These are phyloP conservation scores for Drosophila serrata DNA, from an alignment of 1,140 invertebrate species.

Conservation along the genomic window DNA sequence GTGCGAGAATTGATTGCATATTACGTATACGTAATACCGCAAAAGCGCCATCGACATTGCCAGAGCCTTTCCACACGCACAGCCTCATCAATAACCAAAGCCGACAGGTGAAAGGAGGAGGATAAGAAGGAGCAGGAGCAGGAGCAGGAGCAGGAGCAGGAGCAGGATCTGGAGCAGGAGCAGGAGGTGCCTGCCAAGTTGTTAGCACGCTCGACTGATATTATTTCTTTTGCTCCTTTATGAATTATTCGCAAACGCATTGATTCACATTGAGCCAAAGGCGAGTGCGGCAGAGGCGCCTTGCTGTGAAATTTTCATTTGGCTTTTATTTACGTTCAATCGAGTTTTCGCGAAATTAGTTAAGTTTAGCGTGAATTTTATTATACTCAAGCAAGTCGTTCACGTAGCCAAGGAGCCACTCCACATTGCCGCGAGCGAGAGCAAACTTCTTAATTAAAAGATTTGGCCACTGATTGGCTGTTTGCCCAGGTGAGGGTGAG, in stretches of 20 bases:
- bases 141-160: neutral
- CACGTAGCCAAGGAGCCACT: constrained; percentile 4
- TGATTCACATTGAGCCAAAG: constrained; percentile 45
- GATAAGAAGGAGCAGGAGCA: neutral
- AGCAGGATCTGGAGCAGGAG: neutral
- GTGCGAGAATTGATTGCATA: constrained; percentile 47
- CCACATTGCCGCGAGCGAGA: constrained; percentile 5
- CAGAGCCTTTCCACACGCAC: constrained; percentile 16
- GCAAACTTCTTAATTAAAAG: constrained; percentile 69
- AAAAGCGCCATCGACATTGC: constrained; percentile 16
- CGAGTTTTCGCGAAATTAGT: constrained; percentile 67
- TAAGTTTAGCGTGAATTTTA: constrained; percentile 67
- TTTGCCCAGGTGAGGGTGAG: constrained; percentile 13
- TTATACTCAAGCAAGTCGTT: constrained; percentile 25
- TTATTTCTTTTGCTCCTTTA: constrained; percentile 58
- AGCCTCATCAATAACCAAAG: constrained; percentile 49
- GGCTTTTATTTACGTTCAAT: constrained; percentile 65
- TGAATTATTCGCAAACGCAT: constrained; percentile 60
- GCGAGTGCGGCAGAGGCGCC: constrained; percentile 21
- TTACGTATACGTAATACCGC: constrained; percentile 50
- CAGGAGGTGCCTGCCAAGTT: constrained; percentile 25
- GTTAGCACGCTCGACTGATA: constrained; percentile 60
- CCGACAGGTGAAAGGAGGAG: constrained; percentile 13
- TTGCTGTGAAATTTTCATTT: constrained; percentile 63
- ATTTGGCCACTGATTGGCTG: constrained; percentile 59